A percentile compares a stretch with the other conserved stretches of the same genome.
phyloP scores from a whole-genome alignment of 1,140 invertebrate genomes.

The Drosophila kohkoa region DNA sequence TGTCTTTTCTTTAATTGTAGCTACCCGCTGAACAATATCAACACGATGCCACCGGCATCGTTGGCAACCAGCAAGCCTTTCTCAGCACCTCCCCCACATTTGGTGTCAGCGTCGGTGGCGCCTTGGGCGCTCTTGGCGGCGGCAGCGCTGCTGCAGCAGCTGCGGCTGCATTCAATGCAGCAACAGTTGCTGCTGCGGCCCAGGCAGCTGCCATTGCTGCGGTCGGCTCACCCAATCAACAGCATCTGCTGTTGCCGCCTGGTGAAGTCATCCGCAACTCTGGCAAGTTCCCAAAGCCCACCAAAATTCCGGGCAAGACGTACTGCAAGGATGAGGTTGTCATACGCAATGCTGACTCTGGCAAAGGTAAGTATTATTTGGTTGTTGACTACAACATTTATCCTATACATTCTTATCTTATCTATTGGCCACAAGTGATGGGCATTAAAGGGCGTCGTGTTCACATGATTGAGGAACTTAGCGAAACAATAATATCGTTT shows the following conservation, averaged over 20 bases:
- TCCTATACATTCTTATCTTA: slow-evolving; percentile 9
- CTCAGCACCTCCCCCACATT: slow-evolving; percentile 85
- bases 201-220: slow-evolving; percentile 79
- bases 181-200: slow-evolving; percentile 70
- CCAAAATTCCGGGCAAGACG: slow-evolving; percentile 95
- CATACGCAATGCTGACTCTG: slow-evolving; percentile 96
- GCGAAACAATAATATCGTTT: slow-evolving; percentile 98
- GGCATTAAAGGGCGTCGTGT: slow-evolving; percentile 98
- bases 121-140: slow-evolving; percentile 43
- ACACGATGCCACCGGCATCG: slow-evolving; percentile 63
- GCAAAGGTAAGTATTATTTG: slow-evolving; percentile 91
- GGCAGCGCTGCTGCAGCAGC: slow-evolving; percentile 50
- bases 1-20: slow-evolving; percentile 14
- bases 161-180: slow-evolving; percentile 74
- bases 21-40: slow-evolving; percentile 72
- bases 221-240: slow-evolving; percentile 79
- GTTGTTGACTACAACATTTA: background rate
- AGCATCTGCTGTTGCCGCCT: slow-evolving; percentile 87
- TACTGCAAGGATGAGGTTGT: slow-evolving; percentile 97
- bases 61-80: slow-evolving; percentile 71
- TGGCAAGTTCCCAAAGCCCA: slow-evolving; percentile 94
- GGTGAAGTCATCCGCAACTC: slow-evolving; percentile 94
- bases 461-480: slow-evolving; percentile 98
- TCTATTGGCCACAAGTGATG: slow-evolving; percentile 90
- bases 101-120: slow-evolving; percentile 64